phyloP scores from a whole-genome alignment of 37 sponge, comb jelly and placozoan species.

The Spongilla lacustris region DNA sequence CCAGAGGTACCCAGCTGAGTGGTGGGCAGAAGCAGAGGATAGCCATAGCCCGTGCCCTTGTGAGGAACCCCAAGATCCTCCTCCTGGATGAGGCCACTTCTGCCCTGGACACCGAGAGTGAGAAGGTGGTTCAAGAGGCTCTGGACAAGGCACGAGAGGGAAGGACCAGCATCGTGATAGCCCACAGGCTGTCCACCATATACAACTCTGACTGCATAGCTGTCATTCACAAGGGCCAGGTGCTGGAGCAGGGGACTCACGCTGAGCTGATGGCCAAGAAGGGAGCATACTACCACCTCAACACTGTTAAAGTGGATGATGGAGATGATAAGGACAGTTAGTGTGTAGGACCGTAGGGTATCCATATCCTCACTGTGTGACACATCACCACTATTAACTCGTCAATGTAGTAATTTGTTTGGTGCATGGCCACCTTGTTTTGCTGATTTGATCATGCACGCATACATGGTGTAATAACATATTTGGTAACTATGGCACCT shows the following conservation, averaged over 20 bases:
- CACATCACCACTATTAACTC: no score
- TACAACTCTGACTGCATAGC: conserved; percentile 86
- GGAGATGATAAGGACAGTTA: no score
- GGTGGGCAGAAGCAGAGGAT: conserved; percentile 94
- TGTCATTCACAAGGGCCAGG: conserved; percentile 85
- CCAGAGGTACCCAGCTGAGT: conserved; percentile 84
- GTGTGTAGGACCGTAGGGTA: no score
- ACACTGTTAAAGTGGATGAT: conserved; percentile 58
- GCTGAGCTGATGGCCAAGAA: conserved; percentile 63
- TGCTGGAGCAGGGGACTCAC: conserved; percentile 86
- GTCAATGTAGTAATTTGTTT: no score
- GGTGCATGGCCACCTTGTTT: no score
- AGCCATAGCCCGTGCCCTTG: conserved; percentile 89
- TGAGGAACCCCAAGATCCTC: conserved; percentile 87
- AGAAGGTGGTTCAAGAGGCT: conserved; percentile 95
- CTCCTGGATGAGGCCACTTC: conserved; percentile 93
- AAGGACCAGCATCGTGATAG: conserved; percentile 90
- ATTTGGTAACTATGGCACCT: no score
- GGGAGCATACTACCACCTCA: conserved; percentile 87
- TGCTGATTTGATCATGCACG: no score
- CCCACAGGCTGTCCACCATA: conserved; percentile 93
- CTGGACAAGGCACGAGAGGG: conserved; percentile 92
- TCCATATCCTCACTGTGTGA: no score
- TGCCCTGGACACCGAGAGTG: conserved; percentile 94
- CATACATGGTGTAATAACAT: no score